Evolutionary conservation across 2,113 vertebrate species (phyloP).

Genomic region (Osmerus mordax): DNA sequence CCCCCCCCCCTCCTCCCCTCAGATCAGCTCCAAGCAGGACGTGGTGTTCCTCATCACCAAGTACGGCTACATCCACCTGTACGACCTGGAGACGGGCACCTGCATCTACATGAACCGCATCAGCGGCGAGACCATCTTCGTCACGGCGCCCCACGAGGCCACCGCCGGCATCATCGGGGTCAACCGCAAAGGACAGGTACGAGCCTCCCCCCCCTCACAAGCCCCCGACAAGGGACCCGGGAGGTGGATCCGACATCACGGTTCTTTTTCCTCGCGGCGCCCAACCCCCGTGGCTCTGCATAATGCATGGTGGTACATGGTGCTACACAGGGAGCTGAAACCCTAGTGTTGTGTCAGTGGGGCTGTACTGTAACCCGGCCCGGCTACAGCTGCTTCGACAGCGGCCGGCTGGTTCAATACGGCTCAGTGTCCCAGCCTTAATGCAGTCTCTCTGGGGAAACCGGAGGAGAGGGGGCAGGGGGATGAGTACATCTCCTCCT

Average conservation of each 20-base stretch:
- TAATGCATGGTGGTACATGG: not conserved
- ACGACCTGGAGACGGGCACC: constrained; percentile 96
- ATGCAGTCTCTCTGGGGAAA: not conserved
- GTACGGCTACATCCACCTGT: constrained; percentile 96
- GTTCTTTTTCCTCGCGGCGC: too few species aligned
- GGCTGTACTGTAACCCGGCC: not conserved
- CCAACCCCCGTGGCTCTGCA: not conserved
- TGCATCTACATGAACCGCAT: constrained; percentile 99
- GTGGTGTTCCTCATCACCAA: constrained; percentile 98
- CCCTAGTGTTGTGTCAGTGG: not conserved
- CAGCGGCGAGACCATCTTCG: constrained; percentile 98
- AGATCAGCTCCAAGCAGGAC: constrained; percentile 96
- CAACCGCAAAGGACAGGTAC: constrained; percentile 97
- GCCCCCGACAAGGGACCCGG: too few species aligned
- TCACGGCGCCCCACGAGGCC: constrained; percentile 94
- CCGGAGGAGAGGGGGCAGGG: not conserved
- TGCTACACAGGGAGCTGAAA: not conserved
- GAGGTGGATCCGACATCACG: too few species aligned
- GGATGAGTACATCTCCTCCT: not conserved
- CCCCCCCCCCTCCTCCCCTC: constrained; percentile 33
- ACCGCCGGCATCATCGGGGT: constrained; percentile 98
- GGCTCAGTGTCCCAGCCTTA: not conserved
- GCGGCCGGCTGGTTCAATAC: not conserved
- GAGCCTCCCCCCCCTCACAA: not conserved
- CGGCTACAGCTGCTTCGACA: not conserved